Conservation (phyloP, 2,888 invertebrate genomes). For the Eristalinus sepulchralis region DNA sequence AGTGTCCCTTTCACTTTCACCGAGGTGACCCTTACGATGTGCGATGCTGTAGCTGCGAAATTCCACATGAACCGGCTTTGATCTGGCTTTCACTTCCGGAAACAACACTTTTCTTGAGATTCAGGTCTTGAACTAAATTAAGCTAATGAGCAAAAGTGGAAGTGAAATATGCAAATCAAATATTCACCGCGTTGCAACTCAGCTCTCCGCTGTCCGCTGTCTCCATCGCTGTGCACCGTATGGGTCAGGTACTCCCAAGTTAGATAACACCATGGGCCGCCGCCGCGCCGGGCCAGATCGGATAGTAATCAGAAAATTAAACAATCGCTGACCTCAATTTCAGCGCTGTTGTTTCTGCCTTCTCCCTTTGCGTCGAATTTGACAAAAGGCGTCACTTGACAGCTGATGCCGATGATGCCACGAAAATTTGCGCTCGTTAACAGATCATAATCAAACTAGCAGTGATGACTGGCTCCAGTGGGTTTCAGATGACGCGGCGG, state of each 20-base stretch:
- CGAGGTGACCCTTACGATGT: background rate
- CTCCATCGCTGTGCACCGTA: background rate
- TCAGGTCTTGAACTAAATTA: slow-evolving; percentile 11
- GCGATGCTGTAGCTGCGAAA: background rate
- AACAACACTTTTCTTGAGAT: background rate
- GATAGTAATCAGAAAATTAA: slow-evolving; percentile 22
- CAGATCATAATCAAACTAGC: background rate
- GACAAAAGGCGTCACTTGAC: slow-evolving; percentile 19
- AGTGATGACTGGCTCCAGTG: background rate
- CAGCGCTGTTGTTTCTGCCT: background rate
- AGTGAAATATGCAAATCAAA: slow-evolving; percentile 16
- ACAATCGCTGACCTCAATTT: slow-evolving; percentile 30
- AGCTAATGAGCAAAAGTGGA: slow-evolving; percentile 10
- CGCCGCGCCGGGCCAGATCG: background rate
- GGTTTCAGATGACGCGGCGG: background rate
- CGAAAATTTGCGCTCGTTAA: slow-evolving; percentile 18
- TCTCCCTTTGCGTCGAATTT: slow-evolving; percentile 21
- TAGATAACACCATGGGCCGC: slow-evolving; percentile 21
- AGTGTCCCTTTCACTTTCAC: background rate
- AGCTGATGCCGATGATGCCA: slow-evolving; percentile 7
- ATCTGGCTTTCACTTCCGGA: slow-evolving; percentile 17
- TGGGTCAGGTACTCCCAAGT: slow-evolving; percentile 11
- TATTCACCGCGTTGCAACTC: slow-evolving; percentile 5
- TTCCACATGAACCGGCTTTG: background rate
- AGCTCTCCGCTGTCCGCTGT: slow-evolving; percentile 7